Percentiles rank a stretch among this genome's conserved stretches.
These are phyloP conservation scores for Macaca nemestrina DNA, from an alignment of 2,113 vertebrate genomes.

Conservation along the genomic window DNA sequence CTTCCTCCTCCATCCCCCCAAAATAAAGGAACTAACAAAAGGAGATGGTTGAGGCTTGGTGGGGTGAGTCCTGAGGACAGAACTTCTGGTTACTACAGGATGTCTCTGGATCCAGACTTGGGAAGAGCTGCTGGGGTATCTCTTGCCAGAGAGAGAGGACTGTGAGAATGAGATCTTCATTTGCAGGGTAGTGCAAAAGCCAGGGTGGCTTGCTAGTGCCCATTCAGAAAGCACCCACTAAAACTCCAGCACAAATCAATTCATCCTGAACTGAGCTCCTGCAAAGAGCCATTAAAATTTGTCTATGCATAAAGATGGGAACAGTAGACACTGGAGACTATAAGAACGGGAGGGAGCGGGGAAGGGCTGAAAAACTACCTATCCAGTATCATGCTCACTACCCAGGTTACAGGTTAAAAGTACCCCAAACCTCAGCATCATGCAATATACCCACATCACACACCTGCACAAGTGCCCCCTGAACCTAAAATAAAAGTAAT, in stretches of 20 bases:
- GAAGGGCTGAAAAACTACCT: too few relatives aligned
- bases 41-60: background rate
- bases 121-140: background rate
- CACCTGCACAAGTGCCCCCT: too few relatives aligned
- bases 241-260: background rate
- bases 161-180: background rate
- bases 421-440: too few relatives aligned
- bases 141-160: accelerated
- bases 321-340: too few relatives aligned
- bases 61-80: background rate
- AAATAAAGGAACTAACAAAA: background rate
- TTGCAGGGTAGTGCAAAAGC: background rate
- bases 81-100: background rate
- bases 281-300: background rate
- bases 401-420: too few relatives aligned
- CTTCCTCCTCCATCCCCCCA: background rate
- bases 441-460: too few relatives aligned
- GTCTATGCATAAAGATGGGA: too few relatives aligned
- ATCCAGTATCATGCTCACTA: too few relatives aligned
- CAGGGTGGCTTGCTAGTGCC: background rate
- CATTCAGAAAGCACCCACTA: background rate
- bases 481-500: too few relatives aligned
- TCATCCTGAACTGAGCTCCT: background rate
- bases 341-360: too few relatives aligned
- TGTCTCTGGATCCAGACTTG: background rate